A percentile compares a stretch with the other conserved stretches of the same genome.
Evolutionary conservation across 2,888 invertebrate species (phyloP).

Genomic region (Nasonia oneida): DNA sequence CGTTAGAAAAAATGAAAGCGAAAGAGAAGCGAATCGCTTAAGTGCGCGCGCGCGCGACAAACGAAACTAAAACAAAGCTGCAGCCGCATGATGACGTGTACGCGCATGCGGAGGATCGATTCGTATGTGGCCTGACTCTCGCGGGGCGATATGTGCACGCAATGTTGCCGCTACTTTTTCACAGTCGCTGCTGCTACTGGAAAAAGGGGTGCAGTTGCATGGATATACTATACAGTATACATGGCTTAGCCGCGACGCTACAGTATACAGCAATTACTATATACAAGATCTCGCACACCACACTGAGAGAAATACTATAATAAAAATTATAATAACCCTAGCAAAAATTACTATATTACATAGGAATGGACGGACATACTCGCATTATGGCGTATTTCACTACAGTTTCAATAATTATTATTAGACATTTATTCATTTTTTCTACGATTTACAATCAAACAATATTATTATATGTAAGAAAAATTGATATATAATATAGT

Average conservation of each 20-base stretch:
- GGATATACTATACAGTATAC: background rate
- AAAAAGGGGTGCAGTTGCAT: background rate
- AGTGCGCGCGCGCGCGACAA: conserved; percentile 43
- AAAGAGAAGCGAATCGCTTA: conserved; percentile 21
- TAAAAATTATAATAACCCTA: too few species aligned
- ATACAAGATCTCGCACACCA: too few species aligned
- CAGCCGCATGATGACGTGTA: conserved; percentile 13
- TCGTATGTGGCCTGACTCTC: background rate
- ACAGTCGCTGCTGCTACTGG: background rate
- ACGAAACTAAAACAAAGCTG: conserved; percentile 53
- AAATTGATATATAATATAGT: too few species aligned
- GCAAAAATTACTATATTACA: too few species aligned
- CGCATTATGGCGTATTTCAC: too few species aligned
- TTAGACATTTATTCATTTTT: too few species aligned
- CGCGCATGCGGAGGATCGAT: background rate
- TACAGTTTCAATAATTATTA: too few species aligned
- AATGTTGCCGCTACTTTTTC: conserved; percentile 1
- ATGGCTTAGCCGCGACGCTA: background rate
- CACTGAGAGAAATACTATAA: too few species aligned
- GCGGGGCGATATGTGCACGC: background rate
- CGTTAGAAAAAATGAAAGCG: conserved; percentile 13
- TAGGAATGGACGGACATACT: too few species aligned
- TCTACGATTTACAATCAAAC: too few species aligned
- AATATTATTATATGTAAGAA: too few species aligned
- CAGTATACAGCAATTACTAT: too few species aligned